A percentile compares a stretch with the other conserved stretches of the same genome.
These are phyloP conservation scores for Scaptomyza tumidula DNA, from an alignment of 2,888 invertebrate species.

Conservation along the genomic window DNA sequence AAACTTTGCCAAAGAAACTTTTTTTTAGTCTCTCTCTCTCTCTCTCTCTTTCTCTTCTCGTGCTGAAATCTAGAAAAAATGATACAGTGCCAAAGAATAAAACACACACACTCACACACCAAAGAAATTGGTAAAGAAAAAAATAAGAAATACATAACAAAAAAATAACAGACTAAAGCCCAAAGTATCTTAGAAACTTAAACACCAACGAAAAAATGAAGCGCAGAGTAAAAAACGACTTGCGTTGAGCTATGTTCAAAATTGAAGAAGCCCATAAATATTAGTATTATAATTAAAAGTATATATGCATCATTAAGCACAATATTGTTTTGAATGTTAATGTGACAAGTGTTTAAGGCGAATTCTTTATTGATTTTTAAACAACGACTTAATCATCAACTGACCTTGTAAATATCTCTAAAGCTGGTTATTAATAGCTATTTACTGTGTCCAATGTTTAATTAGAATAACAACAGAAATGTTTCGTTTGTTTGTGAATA, in stretches of 20 bases:
- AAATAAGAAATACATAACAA: neutral
- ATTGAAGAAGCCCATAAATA: constrained; percentile 23
- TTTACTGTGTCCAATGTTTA: neutral
- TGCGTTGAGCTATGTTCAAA: constrained; percentile 13
- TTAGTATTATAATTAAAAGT: constrained; percentile 21
- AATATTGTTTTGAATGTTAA: neutral
- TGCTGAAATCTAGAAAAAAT: constrained; percentile 69
- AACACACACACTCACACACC: constrained; percentile 18
- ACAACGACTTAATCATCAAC: neutral
- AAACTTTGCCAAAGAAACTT: constrained; percentile 77
- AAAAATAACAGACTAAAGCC: constrained; percentile 42
- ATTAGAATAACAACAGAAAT: neutral
- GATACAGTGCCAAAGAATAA: constrained; percentile 69
- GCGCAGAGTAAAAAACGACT: constrained; percentile 31
- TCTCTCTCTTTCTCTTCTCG: constrained; percentile 25
- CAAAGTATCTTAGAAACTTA: constrained; percentile 42
- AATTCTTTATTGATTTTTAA: neutral
- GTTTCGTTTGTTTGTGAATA: neutral
- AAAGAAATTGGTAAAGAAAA: constrained; percentile 26
- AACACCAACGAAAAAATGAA: constrained; percentile 26
- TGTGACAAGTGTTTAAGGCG: neutral
- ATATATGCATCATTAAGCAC: neutral
- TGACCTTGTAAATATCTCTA: neutral
- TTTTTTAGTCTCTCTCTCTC: constrained; percentile 26
- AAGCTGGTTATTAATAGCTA: neutral